Evolutionary conservation across 2,888 invertebrate species (phyloP), one percentile per base, ranked within the genome.

Genomic region (Mythimna ferrago): DNA sequence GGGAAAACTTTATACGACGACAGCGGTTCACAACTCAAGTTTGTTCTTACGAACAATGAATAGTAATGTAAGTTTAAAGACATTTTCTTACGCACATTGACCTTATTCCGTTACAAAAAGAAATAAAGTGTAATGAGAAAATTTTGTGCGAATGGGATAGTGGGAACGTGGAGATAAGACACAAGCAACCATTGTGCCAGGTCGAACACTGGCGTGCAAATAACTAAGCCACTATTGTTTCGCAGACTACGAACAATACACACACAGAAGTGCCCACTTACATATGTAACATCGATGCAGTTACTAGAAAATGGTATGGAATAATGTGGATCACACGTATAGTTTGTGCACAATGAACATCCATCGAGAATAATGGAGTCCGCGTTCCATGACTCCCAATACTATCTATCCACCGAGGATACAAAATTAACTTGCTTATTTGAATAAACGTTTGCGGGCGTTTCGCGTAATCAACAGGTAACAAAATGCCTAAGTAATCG

Each of bases 81-180:
- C 66, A 73, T 87, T 74, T 78, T 84, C 76, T 77, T 78, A 87
- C 85, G 87, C 89, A 86, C 87, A 84, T 86, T 87, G 89, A 89
- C 91, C 91, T 87, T 89, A 90, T 90, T 90, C 87, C 84, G 74
- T 80, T 85, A 88, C 81, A 90, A 91, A 90, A 91, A 90, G 87
- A 86, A 85, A 80, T 82, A 81, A 86, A 90, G 88, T 89, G 87
- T 90, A 92, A 92, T 93, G 94, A 91, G 94, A 94, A 94, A 94
- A 92, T 91, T 87, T 91, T 93, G 93, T 93, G 93, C 92, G 93
- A 94, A 94, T 92, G 83, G 86, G 89, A 89, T 90, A 92, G 94
- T 94, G 94, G 92, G 95, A 94, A 94, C 89, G 78, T 78, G 77
- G 81, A 93, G 92, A 92, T 92, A 92, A 93, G 89, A 92, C 86